Evolutionary conservation across 2,797 vertebrate species (phyloP), one percentile per base, ranked within the genome.

Genomic region (Chrosomus eos): DNA sequence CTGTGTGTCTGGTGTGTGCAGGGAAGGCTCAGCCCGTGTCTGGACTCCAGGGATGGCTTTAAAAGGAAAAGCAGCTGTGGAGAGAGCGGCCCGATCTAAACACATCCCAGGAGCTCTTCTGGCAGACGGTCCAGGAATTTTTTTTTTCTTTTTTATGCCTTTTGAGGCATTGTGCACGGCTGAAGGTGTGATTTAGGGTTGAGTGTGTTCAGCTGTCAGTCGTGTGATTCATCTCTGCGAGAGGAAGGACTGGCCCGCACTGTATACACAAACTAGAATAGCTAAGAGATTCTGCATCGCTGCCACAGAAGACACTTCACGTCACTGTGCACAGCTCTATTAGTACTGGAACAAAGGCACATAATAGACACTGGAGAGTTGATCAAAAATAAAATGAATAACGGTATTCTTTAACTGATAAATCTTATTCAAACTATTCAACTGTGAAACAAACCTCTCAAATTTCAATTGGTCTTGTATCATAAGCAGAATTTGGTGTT

Each of bases 11-110:
- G 53, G 9, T 58, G 33, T 75, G 82, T 80, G 36, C 33, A 23
- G 36, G 83, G 64, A 89, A 89, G 85, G 86, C 88, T 91, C 64
- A 18, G 73, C 72, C 53, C 1, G 60, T 66, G 88, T 86, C 84
- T 72, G 55, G 45, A 72, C 38, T 86, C 88, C 73, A 68, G 73
- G 79, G 83, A 93, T 91, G 79, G 55, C 95, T 94, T 92, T 95
- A 95, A 94, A 96, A 95, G 94, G 95, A 86, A 94, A 94, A 85
- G 79, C 80, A 83, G 86, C 43, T 72, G 72, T 76, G 67, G 55
- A 78, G 53, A 75, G 40, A 81, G 84, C 11, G 36, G 83, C 84
- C 86, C 28, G 36, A 87, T 91, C 87, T 82, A 90, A 93, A 91
- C 88, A 88, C 81, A 60, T 88, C 87, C 90, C 21, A 1, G 28